These are phyloP conservation scores for Lasioglossum pauxillum DNA, from an alignment of 2,888 invertebrate species.

Conservation along the genomic window DNA sequence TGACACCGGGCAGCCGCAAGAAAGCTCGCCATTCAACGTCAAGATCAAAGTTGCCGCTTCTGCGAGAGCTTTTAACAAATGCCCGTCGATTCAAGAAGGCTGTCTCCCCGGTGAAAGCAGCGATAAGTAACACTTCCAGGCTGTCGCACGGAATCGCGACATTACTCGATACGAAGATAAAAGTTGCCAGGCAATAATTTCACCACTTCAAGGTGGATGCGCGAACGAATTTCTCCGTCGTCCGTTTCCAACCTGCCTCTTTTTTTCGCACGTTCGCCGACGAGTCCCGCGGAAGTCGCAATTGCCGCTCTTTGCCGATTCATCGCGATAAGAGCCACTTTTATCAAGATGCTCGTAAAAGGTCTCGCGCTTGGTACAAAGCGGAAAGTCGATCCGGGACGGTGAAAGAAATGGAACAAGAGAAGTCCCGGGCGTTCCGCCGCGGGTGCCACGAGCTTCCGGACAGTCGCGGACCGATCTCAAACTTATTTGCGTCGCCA, in stretches of 20 bases:
- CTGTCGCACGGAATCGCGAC: not conserved
- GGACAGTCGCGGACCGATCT: not conserved
- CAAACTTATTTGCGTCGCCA: conserved; percentile 25
- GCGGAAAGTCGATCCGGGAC: conserved; percentile 22
- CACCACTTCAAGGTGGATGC: not conserved
- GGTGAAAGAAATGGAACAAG: conserved; percentile 32
- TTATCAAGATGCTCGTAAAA: conserved; percentile 42
- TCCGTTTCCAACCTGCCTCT: not conserved
- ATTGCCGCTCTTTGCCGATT: conserved; percentile 44
- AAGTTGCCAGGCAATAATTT: conserved; percentile 23
- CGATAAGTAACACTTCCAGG: not conserved
- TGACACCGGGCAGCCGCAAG: not conserved
- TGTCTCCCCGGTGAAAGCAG: not conserved
- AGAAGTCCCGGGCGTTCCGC: conserved; percentile 14
- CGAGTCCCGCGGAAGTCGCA: conserved; percentile 38
- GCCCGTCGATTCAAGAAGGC: not conserved
- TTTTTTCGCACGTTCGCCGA: not conserved
- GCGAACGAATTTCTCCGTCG: conserved; percentile 18
- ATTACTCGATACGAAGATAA: conserved; percentile 19
- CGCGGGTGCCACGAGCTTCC: not conserved
- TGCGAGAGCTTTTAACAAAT: not conserved
- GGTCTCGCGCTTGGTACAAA: conserved; percentile 29
- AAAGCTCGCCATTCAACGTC: not conserved
- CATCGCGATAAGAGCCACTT: conserved; percentile 49
- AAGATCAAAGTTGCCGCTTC: not conserved